Percentiles rank a stretch among this genome's conserved stretches.
phyloP scores from a whole-genome alignment of 2,888 invertebrate species.

The Plutella xylostella region DNA sequence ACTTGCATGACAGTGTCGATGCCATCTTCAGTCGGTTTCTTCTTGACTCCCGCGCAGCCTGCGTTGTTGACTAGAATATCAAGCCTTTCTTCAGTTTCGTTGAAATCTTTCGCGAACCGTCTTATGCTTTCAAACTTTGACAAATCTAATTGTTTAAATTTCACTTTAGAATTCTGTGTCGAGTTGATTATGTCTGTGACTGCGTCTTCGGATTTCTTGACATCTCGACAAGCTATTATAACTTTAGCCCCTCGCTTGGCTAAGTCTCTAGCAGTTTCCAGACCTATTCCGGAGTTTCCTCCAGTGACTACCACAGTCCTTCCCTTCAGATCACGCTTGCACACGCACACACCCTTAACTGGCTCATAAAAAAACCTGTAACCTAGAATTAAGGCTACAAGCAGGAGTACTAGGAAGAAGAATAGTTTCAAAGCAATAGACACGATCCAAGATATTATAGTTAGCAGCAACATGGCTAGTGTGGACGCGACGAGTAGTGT shows the following conservation, averaged over 20 bases:
- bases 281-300: slow-evolving; percentile 85
- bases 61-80: slow-evolving; percentile 76
- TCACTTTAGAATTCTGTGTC: slow-evolving; percentile 76
- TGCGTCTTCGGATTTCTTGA: slow-evolving; percentile 75
- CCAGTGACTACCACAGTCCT: slow-evolving; percentile 83
- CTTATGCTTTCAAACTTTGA: slow-evolving; percentile 61
- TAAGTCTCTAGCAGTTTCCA: slow-evolving; percentile 78
- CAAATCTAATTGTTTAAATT: slow-evolving; percentile 67
- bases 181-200: slow-evolving; percentile 76
- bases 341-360: slow-evolving; percentile 33
- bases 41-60: slow-evolving; percentile 47
- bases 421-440: no score
- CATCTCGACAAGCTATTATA: slow-evolving; percentile 82
- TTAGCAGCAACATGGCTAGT: no score
- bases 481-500: no score
- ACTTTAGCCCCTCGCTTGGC: slow-evolving; percentile 77
- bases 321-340: slow-evolving; percentile 39
- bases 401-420: slow-evolving; percentile 10
- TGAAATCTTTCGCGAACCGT: slow-evolving; percentile 72
- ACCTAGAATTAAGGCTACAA: slow-evolving; percentile 15
- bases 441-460: no score
- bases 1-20: slow-evolving; percentile 73
- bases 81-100: slow-evolving; percentile 53
- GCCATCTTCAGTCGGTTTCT: slow-evolving; percentile 66
- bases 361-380: slow-evolving; percentile 25